These are phyloP conservation scores for Drosophila sordidapex DNA, from an alignment of 2,888 invertebrate species.

Conservation along the genomic window DNA sequence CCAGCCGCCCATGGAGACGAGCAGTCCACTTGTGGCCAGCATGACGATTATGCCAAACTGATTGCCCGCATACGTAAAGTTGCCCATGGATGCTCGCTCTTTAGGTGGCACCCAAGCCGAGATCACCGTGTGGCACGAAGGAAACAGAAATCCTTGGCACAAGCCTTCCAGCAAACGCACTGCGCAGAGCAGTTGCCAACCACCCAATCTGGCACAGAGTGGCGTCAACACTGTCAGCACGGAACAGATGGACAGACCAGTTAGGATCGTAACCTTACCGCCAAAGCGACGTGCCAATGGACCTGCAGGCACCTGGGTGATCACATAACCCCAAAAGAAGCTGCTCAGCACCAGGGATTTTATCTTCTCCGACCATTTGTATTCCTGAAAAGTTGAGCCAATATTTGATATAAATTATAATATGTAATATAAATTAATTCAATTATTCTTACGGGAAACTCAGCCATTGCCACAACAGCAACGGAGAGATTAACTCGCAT, in stretches of 20 bases:
- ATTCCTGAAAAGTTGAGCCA: slow-evolving; percentile 83
- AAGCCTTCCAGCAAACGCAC: slow-evolving; percentile 90
- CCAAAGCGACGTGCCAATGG: slow-evolving; percentile 90
- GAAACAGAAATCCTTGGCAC: slow-evolving; percentile 90
- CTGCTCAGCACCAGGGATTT: slow-evolving; percentile 88
- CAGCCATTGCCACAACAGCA: slow-evolving; percentile 91
- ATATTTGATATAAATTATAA: no score
- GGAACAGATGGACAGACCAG: slow-evolving; percentile 87
- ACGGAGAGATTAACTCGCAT: slow-evolving; percentile 90
- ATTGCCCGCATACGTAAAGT: slow-evolving; percentile 87
- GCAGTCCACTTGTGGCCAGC: slow-evolving; percentile 89
- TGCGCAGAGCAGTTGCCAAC: slow-evolving; percentile 88
- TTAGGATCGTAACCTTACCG: slow-evolving; percentile 87
- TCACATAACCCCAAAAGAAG: slow-evolving; percentile 89
- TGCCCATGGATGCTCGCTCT: slow-evolving; percentile 87
- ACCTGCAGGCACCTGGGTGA: slow-evolving; percentile 88
- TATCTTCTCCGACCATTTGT: slow-evolving; percentile 86
- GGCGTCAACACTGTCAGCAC: slow-evolving; percentile 89
- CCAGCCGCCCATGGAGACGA: slow-evolving; percentile 88
- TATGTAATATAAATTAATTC: neutral
- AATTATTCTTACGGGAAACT: slow-evolving; percentile 67
- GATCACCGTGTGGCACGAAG: slow-evolving; percentile 89
- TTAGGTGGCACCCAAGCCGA: slow-evolving; percentile 90
- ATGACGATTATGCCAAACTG: slow-evolving; percentile 89
- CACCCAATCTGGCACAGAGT: slow-evolving; percentile 87